A percentile compares a stretch with the other conserved stretches of the same genome.
Evolutionary conservation across 2,888 invertebrate species (phyloP).

Genomic region (Rugalucina vietnamica): DNA sequence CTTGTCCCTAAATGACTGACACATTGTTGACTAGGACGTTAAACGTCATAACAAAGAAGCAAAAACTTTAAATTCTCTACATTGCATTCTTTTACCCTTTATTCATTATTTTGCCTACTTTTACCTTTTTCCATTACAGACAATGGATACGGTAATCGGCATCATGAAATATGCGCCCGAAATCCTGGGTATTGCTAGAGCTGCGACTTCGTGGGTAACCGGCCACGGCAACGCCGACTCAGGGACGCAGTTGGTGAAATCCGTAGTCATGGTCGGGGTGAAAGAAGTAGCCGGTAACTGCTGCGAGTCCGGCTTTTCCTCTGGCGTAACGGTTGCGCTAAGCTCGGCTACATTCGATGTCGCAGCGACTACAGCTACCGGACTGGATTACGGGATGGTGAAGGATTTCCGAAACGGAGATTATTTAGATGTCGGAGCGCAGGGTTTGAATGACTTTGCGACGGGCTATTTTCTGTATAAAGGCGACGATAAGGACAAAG

Average conservation of each 20-base stretch:
- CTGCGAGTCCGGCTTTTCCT: background rate
- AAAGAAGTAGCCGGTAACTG: background rate
- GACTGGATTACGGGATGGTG: background rate
- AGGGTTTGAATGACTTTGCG: background rate
- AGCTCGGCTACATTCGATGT: background rate
- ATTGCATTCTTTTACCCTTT: too few species aligned
- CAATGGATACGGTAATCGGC: too few species aligned
- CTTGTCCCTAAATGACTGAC: too few species aligned
- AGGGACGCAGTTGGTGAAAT: background rate
- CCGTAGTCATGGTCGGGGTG: background rate
- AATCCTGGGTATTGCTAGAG: background rate
- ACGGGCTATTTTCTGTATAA: background rate
- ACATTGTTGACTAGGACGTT: too few species aligned
- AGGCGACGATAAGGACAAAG: background rate
- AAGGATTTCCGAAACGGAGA: background rate
- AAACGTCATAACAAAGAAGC: too few species aligned
- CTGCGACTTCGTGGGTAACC: background rate
- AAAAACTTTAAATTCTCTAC: too few species aligned
- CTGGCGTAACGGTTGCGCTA: background rate
- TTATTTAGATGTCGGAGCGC: background rate
- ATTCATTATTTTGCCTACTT: too few species aligned
- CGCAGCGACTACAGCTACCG: background rate
- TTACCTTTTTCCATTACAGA: too few species aligned
- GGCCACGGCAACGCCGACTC: background rate
- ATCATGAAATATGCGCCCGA: background rate